These are phyloP conservation scores for Tretioscincus oriximinensis DNA, from an alignment of 2,113 vertebrate genomes.

Conservation along the genomic window DNA sequence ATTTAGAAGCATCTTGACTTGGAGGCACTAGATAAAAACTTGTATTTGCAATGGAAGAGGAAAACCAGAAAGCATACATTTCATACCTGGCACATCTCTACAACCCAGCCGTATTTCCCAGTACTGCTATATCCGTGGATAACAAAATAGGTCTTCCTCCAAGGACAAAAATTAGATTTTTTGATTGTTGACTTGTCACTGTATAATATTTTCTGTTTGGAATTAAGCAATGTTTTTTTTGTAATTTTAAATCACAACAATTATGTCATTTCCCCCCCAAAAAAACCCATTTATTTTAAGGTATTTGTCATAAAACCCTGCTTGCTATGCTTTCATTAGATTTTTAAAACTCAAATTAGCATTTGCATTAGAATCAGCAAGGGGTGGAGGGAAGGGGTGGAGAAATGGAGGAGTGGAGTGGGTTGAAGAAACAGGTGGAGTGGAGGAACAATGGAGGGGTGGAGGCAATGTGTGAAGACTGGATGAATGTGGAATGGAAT, in stretches of 20 bases:
- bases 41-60: neutral
- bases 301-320: neutral
- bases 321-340: neutral
- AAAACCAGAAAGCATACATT: neutral
- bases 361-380: too few relatives aligned
- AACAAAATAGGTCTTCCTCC: slow-evolving; percentile 26
- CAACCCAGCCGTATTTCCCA: slow-evolving; percentile 31
- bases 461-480: too few relatives aligned
- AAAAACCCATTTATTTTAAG: neutral
- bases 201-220: slow-evolving; percentile 13
- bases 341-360: neutral
- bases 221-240: neutral
- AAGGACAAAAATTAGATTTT: slow-evolving; percentile 18
- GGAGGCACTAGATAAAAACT: too few relatives aligned
- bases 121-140: slow-evolving; percentile 28
- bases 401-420: too few relatives aligned
- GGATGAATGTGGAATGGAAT: too few relatives aligned
- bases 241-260: neutral
- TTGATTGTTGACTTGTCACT: neutral
- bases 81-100: slow-evolving; percentile 30
- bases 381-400: too few relatives aligned
- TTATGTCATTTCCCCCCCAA: neutral
- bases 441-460: too few relatives aligned
- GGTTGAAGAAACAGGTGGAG: too few relatives aligned
- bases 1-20: too few relatives aligned